phyloP scores from a whole-genome alignment of 2,888 invertebrate genomes.

The Acronicta psi region DNA sequence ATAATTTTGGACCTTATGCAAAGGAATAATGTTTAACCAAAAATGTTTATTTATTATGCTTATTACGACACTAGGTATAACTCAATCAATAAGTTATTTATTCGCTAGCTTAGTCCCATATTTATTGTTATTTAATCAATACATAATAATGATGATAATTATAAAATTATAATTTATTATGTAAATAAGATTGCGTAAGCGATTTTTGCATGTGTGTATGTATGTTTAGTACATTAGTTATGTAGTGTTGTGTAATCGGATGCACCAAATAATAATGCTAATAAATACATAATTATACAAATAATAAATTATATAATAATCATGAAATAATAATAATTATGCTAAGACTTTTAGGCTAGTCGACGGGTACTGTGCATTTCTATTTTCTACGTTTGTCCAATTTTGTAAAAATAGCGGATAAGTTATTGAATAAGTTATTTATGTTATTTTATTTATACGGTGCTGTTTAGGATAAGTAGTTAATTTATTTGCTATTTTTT shows the following conservation, averaged over 20 bases:
- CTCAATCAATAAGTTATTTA: slow-evolving; percentile 30
- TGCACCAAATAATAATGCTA: slow-evolving; percentile 72
- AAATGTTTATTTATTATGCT: slow-evolving; percentile 43
- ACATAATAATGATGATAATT: slow-evolving; percentile 43
- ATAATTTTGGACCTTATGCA: slow-evolving; percentile 65
- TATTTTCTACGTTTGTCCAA: slow-evolving; percentile 79
- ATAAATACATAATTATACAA: slow-evolving; percentile 54
- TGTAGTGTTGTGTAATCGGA: slow-evolving; percentile 61
- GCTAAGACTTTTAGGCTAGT: slow-evolving; percentile 77
- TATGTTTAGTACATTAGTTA: slow-evolving; percentile 61
- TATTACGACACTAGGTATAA: slow-evolving; percentile 53
- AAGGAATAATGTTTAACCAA: slow-evolving; percentile 47
- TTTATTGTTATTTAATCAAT: slow-evolving; percentile 41
- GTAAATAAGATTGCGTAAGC: slow-evolving; percentile 61
- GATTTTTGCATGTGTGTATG: slow-evolving; percentile 50
- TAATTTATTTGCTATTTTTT: slow-evolving; percentile 60
- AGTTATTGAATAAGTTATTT: slow-evolving; percentile 58
- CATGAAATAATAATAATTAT: slow-evolving; percentile 47
- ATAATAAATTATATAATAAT: slow-evolving; percentile 56
- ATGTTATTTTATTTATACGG: slow-evolving; percentile 68
- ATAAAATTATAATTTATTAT: slow-evolving; percentile 55
- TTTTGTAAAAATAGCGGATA: slow-evolving; percentile 82
- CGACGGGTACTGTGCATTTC: slow-evolving; percentile 88
- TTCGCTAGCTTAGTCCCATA: slow-evolving; percentile 37
- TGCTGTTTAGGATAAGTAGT: slow-evolving; percentile 76